A percentile compares a stretch with the other conserved stretches of the same genome.
Conservation (phyloP, 2,888 invertebrate species). For the Gerris lacustris region DNA sequence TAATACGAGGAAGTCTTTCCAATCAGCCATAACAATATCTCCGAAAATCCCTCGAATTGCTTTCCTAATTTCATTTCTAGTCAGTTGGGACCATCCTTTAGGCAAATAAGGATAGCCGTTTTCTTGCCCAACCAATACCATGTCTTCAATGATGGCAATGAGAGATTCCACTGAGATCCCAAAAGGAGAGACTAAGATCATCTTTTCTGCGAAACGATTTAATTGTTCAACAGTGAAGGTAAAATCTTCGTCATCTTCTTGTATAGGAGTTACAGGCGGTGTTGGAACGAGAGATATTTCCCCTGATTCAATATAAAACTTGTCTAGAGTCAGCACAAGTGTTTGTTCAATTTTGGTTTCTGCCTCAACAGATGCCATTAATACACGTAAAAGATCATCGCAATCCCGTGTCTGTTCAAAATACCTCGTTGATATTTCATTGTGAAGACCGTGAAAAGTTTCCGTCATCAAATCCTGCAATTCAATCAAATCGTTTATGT, state of each 20-base stretch:
- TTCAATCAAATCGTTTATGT: conserved; percentile 40
- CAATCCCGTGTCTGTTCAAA: conserved; percentile 37
- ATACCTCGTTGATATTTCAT: conserved; percentile 40
- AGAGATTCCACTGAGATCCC: conserved; percentile 21
- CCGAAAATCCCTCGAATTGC: conserved; percentile 42
- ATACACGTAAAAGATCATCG: conserved; percentile 31
- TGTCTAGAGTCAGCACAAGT: conserved; percentile 37
- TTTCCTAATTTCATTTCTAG: conserved; percentile 17
- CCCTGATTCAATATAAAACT: background rate
- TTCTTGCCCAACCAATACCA: conserved; percentile 22
- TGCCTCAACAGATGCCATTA: conserved; percentile 39
- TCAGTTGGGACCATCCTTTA: conserved; percentile 22
- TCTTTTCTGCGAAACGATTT: conserved; percentile 18
- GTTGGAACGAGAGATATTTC: conserved; percentile 13
- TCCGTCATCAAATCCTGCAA: conserved; percentile 39
- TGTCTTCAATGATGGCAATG: conserved; percentile 20
- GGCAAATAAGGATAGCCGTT: conserved; percentile 21
- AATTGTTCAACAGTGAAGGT: conserved; percentile 33
- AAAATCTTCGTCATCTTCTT: conserved; percentile 23
- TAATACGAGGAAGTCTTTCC: conserved; percentile 54
- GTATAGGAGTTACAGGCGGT: conserved; percentile 21
- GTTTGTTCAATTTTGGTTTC: conserved; percentile 40
- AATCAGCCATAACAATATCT: conserved; percentile 45
- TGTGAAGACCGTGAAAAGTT: conserved; percentile 43
- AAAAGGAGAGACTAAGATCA: conserved; percentile 20